Evolutionary conservation across 2,797 vertebrate genomes (phyloP), one percentile per base, ranked within the genome.

Genomic region (Ptychobarbus kaznakovi): DNA sequence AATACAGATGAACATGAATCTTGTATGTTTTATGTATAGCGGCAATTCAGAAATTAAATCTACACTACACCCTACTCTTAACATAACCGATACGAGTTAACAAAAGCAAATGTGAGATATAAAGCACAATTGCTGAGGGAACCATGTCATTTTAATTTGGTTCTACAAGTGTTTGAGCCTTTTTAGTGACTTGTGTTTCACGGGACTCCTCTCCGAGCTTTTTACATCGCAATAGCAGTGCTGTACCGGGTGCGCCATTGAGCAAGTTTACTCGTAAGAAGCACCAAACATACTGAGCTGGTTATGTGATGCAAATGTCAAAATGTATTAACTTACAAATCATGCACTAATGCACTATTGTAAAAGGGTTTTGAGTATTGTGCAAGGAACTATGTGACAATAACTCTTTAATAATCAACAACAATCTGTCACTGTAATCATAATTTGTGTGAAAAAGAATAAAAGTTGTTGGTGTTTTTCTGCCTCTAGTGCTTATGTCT

Each of bases 191-290:
- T 73, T 46, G 1, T 2, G 25, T 32, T 28, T 32, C 25, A 20
- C 4, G 0, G 15, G 16, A 73, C 13, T 46, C 1, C 1, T 15
- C n/a, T 6, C 7, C 2, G 3, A 46, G n/a, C 1, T 15, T 25
- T 28, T 18, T 4, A 10, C 70, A 51, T 74, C 16, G 2, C 25
- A 20, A 6, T 46, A 22, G 4, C 16, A 32, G 10, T 32, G 28
- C 28, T 75, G 25, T 20, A 51, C 18, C 28, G 32, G 46, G 11
- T 75, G 49, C 3, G 6, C 3, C 12, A n/a, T 51, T 1, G 0
- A 38, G 51, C 51, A 56, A 56, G 11, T 38, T 56, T 76, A 38
- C 51, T n/a, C 4, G 1, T n/a, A 2, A n/a, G 49, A 76, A 56
- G 40, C 22, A 22, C 12, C 11, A 22, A 11, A 38, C 28, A n/a